Evolutionary conservation across 2,797 vertebrate species (phyloP).

Genomic region (Bufotes viridis): DNA sequence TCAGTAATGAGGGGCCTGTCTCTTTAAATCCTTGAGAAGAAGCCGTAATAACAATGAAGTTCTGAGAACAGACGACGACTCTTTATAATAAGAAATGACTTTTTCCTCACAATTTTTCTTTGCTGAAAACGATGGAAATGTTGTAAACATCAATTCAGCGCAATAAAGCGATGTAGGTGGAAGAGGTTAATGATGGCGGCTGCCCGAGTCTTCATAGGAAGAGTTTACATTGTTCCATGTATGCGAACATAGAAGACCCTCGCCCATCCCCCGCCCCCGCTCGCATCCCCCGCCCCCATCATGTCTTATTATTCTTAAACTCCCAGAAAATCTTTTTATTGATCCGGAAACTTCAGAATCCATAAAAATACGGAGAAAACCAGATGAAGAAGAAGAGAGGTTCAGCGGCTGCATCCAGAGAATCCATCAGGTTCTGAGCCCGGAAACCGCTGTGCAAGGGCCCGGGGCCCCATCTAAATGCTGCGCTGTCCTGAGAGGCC

Average conservation of each 20-base stretch:
- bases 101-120: background rate
- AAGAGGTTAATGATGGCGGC: background rate
- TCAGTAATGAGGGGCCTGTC: background rate
- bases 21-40: background rate
- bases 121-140: background rate
- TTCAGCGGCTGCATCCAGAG: background rate
- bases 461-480: background rate
- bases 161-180: background rate
- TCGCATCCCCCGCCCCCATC: background rate
- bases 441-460: background rate
- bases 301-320: background rate
- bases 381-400: background rate
- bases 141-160: background rate
- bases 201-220: background rate
- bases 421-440: background rate
- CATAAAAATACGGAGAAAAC: background rate
- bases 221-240: background rate
- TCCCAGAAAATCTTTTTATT: background rate
- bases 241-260: background rate
- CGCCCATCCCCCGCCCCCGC: background rate
- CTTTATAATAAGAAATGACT: slow-evolving; percentile 31
- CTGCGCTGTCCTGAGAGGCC: background rate
- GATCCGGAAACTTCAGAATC: background rate
- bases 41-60: background rate
- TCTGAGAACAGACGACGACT: background rate